Evolutionary conservation across 2,113 vertebrate genomes (phyloP).

Genomic region (Takifugu flavidus): DNA sequence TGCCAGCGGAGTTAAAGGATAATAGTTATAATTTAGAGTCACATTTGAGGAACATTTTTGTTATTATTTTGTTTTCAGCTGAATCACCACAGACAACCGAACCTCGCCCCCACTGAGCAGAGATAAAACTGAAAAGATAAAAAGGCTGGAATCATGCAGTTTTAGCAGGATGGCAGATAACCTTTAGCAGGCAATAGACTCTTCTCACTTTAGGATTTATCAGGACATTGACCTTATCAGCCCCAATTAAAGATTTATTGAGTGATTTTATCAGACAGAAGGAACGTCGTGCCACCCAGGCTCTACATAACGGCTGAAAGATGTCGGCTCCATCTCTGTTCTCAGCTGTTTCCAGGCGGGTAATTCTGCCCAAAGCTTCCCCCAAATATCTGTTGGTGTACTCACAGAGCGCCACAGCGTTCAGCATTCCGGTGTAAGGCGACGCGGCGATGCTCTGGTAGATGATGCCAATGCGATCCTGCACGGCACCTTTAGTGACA

Average conservation of each 20-base stretch:
- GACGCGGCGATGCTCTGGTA: slow-evolving; percentile 86
- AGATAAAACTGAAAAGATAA: slow-evolving; percentile 32
- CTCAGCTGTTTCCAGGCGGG: no score
- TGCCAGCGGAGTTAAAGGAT: no score
- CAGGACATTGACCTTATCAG: background rate
- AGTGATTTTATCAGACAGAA: slow-evolving; percentile 18
- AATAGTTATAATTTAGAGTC: no score
- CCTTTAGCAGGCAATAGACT: background rate
- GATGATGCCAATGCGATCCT: slow-evolving; percentile 89
- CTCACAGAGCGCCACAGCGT: slow-evolving; percentile 91
- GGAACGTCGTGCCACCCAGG: background rate
- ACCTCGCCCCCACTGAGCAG: slow-evolving; percentile 14
- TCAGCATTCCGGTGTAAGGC: slow-evolving; percentile 93
- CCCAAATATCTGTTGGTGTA: slow-evolving; percentile 23
- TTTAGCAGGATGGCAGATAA: slow-evolving; percentile 12
- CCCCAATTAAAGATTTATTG: slow-evolving; percentile 5
- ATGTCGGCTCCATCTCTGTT: background rate
- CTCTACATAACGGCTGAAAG: background rate
- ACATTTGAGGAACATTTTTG: background rate
- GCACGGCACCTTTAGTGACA: slow-evolving; percentile 81
- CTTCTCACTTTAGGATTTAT: background rate
- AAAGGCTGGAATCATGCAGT: slow-evolving; percentile 3
- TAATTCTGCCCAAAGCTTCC: background rate
- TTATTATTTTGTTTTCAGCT: slow-evolving; percentile 10
- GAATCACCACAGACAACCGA: slow-evolving; percentile 8